Conservation (phyloP, 2,113 vertebrate genomes). For the Anarhynchus alexandrinus region DNA sequence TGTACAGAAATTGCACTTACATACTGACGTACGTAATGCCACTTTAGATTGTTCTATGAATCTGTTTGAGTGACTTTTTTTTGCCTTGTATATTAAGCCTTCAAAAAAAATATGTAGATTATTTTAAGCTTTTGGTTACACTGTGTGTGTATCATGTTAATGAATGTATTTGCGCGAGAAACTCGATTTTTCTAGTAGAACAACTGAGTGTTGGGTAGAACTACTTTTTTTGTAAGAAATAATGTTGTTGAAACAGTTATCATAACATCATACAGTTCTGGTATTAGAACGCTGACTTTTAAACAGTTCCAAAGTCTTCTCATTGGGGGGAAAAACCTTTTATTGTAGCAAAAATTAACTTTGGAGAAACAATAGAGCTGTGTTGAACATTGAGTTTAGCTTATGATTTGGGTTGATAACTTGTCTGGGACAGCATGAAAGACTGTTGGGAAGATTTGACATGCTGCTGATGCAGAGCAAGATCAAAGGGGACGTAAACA, state of each 20-base stretch:
- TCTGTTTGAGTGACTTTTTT: not conserved
- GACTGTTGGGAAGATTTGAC: not conserved
- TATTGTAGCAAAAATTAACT: not conserved
- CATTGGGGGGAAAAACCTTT: not conserved
- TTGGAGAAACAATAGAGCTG: not conserved
- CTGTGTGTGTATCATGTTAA: not conserved
- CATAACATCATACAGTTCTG: not conserved
- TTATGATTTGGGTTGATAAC: not conserved
- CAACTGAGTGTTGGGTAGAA: not conserved
- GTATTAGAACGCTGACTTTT: not conserved
- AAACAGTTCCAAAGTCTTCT: not conserved
- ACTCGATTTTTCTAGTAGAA: not conserved
- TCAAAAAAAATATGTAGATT: not conserved
- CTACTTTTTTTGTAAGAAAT: not conserved
- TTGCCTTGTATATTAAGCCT: not conserved
- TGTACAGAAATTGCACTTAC: not conserved
- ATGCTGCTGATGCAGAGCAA: not conserved
- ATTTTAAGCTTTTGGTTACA: not conserved
- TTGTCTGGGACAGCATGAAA: constrained; percentile 6
- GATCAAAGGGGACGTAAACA: not conserved
- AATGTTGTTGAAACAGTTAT: not conserved
- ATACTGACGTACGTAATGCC: not conserved
- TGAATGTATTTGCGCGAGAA: not conserved
- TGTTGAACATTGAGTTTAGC: not conserved
- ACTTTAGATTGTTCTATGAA: not conserved